These are phyloP conservation scores for Aphelenchoides fujianensis DNA, from an alignment of 1,140 invertebrate genomes.

Conservation along the genomic window DNA sequence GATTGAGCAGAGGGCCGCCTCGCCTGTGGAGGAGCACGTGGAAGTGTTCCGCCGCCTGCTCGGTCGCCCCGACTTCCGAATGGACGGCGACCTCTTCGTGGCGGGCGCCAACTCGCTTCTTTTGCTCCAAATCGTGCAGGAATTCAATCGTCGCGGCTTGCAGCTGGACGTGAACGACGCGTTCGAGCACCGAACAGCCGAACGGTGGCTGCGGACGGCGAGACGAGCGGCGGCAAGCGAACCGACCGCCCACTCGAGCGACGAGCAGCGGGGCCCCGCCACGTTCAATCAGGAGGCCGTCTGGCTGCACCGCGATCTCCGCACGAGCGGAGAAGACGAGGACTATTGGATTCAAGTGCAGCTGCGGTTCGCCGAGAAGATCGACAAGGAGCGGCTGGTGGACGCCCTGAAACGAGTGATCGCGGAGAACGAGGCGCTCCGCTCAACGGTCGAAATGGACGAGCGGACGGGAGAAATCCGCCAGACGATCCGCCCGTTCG, in stretches of 20 bases:
- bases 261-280: not conserved
- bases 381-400: conserved; percentile 20
- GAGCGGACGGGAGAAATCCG: conserved; percentile 11
- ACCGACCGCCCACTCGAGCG: not conserved
- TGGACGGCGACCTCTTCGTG: conserved; percentile 22
- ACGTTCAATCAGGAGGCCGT: conserved; percentile 30
- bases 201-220: not conserved
- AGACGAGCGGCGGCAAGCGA: not conserved
- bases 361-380: conserved; percentile 18
- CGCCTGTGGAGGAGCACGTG: not conserved
- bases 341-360: conserved; percentile 9
- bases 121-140: conserved; percentile 20
- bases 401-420: conserved; percentile 14
- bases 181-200: not conserved
- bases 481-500: conserved; percentile 1
- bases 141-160: not conserved
- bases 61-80: not conserved
- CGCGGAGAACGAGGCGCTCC: conserved; percentile 9
- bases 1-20: not conserved
- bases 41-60: not conserved
- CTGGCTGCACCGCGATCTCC: conserved; percentile 21
- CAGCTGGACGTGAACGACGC: not conserved
- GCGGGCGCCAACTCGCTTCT: conserved; percentile 29
- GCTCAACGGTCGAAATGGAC: conserved; percentile 5
- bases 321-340: conserved; percentile 1